phyloP scores from a whole-genome alignment of 2,888 invertebrate species.

The Chalcis sispes region DNA sequence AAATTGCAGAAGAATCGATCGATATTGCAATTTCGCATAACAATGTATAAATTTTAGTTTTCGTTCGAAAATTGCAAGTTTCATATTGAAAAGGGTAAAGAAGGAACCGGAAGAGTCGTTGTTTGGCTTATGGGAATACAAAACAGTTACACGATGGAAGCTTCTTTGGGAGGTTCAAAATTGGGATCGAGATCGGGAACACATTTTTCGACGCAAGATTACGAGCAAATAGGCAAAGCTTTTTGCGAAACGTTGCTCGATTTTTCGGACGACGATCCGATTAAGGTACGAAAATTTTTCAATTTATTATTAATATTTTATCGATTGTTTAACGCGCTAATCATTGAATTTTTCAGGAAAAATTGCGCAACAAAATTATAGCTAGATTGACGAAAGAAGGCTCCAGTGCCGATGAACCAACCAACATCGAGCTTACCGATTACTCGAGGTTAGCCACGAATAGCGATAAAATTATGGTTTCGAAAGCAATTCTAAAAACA shows the following conservation, averaged over 20 bases:
- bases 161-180: constrained; percentile 94
- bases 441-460: constrained; percentile 84
- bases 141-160: constrained; percentile 97
- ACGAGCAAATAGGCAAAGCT: constrained; percentile 89
- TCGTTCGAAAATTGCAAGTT: constrained; percentile 96
- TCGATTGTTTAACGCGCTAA: background rate
- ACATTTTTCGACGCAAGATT: constrained; percentile 89
- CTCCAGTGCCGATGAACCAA: constrained; percentile 92
- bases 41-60: constrained; percentile 79
- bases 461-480: background rate
- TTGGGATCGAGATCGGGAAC: constrained; percentile 88
- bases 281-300: constrained; percentile 79
- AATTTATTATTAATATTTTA: background rate
- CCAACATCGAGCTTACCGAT: constrained; percentile 90
- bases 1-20: background rate
- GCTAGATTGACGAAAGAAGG: constrained; percentile 88
- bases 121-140: constrained; percentile 97
- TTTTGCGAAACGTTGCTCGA: constrained; percentile 96
- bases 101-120: constrained; percentile 95
- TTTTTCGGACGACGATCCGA: constrained; percentile 91
- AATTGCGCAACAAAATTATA: constrained; percentile 87
- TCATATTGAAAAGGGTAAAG: constrained; percentile 93
- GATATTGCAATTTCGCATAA: too few species aligned
- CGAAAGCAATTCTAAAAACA: background rate
- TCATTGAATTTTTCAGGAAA: constrained; percentile 78